phyloP scores from a whole-genome alignment of 2,888 invertebrate species.

The Carcina quercana region DNA sequence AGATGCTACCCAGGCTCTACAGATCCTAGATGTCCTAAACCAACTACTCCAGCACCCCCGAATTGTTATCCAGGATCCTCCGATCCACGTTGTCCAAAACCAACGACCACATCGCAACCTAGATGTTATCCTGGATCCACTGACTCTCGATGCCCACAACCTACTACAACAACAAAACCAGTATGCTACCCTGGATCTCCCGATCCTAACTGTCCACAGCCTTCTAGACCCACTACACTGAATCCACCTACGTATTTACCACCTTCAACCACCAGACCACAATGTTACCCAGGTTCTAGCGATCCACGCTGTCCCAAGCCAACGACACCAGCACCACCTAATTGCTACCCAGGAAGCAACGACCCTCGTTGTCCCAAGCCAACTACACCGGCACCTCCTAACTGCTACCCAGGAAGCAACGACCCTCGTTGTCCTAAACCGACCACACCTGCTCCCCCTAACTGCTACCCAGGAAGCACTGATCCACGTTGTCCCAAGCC shows the following conservation, averaged over 20 bases:
- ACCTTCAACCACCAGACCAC: conserved; percentile 19
- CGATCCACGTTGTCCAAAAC: conserved; percentile 26
- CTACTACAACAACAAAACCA: conserved; percentile 15
- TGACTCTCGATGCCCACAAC: conserved; percentile 29
- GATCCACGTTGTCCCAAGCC: conserved; percentile 23
- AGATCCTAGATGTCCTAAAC: conserved; percentile 31
- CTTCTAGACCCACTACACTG: conserved; percentile 24
- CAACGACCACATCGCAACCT: conserved; percentile 18
- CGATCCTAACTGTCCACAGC: conserved; percentile 32
- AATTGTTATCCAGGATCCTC: conserved; percentile 17
- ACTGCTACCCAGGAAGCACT: conserved; percentile 29
- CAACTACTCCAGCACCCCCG: conserved; percentile 12
- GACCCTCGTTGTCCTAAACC: conserved; percentile 16
- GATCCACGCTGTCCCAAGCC: conserved; percentile 23
- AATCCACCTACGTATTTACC: conserved; percentile 22
- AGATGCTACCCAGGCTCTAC: conserved; percentile 19
- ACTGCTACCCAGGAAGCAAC: conserved; percentile 17
- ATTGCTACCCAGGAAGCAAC: conserved; percentile 19
- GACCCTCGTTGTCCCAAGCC: conserved; percentile 30
- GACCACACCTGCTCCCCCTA: conserved; percentile 17
- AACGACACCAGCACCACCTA: conserved; percentile 16
- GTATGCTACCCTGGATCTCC: conserved; percentile 28
- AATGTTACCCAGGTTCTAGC: conserved; percentile 16
- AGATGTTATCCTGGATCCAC: conserved; percentile 31
- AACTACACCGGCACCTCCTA: conserved; percentile 9